phyloP scores from a whole-genome alignment of 2,888 invertebrate species.

The Deilephila porcellus region DNA sequence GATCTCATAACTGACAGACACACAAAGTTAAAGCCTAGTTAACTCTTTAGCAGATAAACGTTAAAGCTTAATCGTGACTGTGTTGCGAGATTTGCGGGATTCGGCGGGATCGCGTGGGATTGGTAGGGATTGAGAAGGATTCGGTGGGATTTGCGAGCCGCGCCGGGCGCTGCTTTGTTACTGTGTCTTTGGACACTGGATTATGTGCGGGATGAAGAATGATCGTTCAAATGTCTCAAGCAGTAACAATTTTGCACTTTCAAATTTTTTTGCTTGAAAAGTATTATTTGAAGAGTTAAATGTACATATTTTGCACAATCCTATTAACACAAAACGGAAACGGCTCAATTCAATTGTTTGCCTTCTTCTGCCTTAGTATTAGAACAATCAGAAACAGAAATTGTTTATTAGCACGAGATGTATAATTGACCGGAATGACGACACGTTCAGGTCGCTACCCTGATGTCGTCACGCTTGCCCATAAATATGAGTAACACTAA shows the following conservation, averaged over 20 bases:
- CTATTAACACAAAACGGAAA: too few species aligned
- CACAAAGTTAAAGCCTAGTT: neutral
- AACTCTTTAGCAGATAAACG: neutral
- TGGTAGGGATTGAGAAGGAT: neutral
- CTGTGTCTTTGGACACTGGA: neutral
- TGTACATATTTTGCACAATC: too few species aligned
- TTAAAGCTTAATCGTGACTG: constrained; percentile 11
- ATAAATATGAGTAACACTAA: too few species aligned
- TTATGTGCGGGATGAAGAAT: constrained; percentile 2
- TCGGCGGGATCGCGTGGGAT: constrained; percentile 4
- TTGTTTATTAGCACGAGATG: too few species aligned
- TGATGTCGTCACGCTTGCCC: too few species aligned
- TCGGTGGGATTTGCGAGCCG: constrained; percentile 7
- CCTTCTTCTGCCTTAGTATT: too few species aligned
- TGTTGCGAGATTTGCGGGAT: constrained; percentile 16
- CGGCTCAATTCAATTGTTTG: too few species aligned
- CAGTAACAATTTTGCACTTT: neutral
- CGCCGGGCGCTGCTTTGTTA: neutral
- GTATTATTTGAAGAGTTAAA: too few species aligned
- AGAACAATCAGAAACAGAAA: too few species aligned
- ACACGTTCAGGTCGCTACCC: too few species aligned
- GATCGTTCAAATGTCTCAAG: neutral
- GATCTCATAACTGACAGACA: constrained; percentile 2
- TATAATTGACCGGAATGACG: too few species aligned
- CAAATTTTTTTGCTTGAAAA: too few species aligned